These are phyloP conservation scores for Piaya cayana DNA, from an alignment of 2,113 vertebrate species.

Conservation along the genomic window DNA sequence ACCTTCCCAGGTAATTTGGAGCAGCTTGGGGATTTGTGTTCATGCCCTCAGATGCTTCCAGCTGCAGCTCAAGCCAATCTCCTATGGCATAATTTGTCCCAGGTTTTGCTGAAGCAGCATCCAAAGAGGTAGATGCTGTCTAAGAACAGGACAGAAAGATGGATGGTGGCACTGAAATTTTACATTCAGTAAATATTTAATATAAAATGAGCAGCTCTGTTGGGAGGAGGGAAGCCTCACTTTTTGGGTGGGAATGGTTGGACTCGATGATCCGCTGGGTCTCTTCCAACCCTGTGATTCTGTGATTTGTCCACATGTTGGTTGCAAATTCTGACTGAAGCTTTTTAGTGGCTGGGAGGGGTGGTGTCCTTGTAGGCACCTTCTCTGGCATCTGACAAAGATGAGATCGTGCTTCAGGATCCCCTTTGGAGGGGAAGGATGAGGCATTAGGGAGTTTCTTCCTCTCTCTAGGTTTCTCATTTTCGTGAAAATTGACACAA, in stretches of 20 bases:
- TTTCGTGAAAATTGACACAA: neutral
- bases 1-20: neutral
- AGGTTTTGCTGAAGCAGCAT: neutral
- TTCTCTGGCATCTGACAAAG: neutral
- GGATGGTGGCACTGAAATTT: neutral
- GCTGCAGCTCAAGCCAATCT: neutral
- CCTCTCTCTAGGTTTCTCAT: neutral
- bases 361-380: neutral
- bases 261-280: no score
- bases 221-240: neutral
- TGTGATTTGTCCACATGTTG: neutral
- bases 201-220: neutral
- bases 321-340: neutral
- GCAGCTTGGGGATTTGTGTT: neutral
- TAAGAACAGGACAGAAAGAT: constrained; percentile 13
- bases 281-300: no score
- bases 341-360: neutral
- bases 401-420: neutral
- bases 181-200: neutral
- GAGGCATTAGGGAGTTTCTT: neutral
- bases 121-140: neutral
- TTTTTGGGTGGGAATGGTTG: no score
- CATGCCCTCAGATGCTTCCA: neutral
- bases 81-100: neutral
- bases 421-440: neutral